Evolutionary conservation across 2,797 vertebrate species (phyloP).

Genomic region (Protonibea diacanthus): DNA sequence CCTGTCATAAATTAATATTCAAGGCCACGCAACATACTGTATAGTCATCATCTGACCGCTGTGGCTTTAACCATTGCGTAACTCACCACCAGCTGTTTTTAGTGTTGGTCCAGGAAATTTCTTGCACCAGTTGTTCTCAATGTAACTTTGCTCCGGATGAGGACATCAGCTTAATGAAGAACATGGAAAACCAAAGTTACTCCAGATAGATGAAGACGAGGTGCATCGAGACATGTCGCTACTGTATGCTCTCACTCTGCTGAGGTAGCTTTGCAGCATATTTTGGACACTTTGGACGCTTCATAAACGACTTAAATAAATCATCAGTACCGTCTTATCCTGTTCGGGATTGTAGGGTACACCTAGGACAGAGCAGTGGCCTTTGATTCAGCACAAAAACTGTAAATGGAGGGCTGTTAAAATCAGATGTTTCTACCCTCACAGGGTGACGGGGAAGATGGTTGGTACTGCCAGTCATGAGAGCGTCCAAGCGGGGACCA

Average conservation of each 20-base stretch:
- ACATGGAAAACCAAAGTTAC: background rate
- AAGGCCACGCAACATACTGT: background rate
- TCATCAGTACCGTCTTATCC: background rate
- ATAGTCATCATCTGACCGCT: conserved; percentile 10
- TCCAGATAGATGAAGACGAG: background rate
- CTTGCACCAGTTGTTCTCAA: conserved; percentile 20
- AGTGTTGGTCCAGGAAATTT: conserved; percentile 32
- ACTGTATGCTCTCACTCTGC: background rate
- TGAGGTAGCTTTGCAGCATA: background rate
- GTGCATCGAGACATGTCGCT: background rate
- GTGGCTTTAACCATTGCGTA: conserved; percentile 36
- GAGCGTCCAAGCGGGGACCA: conserved; percentile 92
- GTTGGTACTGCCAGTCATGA: conserved; percentile 94
- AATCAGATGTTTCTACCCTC: background rate
- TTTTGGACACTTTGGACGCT: background rate
- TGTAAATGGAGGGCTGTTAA: background rate
- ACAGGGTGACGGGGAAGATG: conserved; percentile 94
- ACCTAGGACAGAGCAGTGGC: background rate
- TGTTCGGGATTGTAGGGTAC: background rate
- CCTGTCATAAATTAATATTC: background rate
- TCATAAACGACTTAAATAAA: background rate
- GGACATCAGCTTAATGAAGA: background rate
- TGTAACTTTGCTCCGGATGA: background rate
- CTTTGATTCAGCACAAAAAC: background rate
- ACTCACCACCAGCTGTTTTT: conserved; percentile 46